These are phyloP conservation scores for Spheniscus mendiculus DNA, from an alignment of 2,113 vertebrate genomes.

Conservation along the genomic window DNA sequence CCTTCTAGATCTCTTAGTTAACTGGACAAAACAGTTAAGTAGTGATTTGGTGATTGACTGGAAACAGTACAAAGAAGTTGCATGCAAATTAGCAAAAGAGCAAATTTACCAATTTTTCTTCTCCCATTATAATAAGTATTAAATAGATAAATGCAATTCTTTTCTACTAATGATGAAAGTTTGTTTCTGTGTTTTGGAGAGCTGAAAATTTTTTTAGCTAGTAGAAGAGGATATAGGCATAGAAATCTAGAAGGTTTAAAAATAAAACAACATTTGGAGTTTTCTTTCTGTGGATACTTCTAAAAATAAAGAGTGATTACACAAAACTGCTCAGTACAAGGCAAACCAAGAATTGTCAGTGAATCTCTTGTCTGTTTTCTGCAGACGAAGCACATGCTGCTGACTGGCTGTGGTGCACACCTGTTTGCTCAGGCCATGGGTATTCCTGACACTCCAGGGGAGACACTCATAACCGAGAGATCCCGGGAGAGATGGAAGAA, in stretches of 20 bases:
- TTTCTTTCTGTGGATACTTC: not conserved
- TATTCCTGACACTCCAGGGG: slow-evolving; percentile 78
- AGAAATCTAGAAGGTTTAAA: not conserved
- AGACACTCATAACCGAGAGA: slow-evolving; percentile 87
- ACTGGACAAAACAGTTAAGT: not conserved
- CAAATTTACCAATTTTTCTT: not conserved
- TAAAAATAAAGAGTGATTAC: not conserved
- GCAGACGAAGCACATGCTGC: slow-evolving; percentile 86
- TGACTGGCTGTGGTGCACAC: slow-evolving; percentile 85
- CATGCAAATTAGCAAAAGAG: not conserved
- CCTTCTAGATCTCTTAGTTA: not conserved
- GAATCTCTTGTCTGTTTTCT: not conserved
- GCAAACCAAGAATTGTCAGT: not conserved
- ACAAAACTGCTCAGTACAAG: not conserved
- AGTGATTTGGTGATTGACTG: not conserved
- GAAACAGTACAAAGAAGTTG: not conserved
- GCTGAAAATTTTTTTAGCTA: not conserved
- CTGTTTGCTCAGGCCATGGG: slow-evolving; percentile 86
- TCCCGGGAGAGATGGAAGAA: slow-evolving; percentile 81
- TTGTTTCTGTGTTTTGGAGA: not conserved
- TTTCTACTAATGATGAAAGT: not conserved
- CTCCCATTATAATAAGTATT: not conserved
- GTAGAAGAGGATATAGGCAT: not conserved
- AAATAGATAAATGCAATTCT: not conserved
- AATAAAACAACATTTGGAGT: not conserved